Conservation (phyloP, 2,113 vertebrate species). For the Strix aluco region DNA sequence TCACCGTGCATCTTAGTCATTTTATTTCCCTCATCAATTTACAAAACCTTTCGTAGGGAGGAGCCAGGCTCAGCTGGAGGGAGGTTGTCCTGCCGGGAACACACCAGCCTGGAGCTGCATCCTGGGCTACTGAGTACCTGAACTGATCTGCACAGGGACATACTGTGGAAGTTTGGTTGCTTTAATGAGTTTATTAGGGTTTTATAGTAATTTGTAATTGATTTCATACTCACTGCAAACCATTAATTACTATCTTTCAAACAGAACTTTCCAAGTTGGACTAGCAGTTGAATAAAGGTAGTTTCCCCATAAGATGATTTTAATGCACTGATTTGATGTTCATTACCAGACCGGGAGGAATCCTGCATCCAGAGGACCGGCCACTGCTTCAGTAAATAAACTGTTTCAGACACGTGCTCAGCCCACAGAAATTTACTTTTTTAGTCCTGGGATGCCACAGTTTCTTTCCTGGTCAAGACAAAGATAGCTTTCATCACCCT, state of each 20-base stretch:
- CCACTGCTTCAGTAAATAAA: slow-evolving; percentile 11
- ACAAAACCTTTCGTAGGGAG: neutral
- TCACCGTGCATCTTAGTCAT: neutral
- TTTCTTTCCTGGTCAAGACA: neutral
- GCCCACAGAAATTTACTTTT: slow-evolving; percentile 34
- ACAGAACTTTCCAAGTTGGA: neutral
- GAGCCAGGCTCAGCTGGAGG: neutral
- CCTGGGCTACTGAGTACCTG: neutral
- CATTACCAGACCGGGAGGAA: neutral
- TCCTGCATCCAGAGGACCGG: neutral
- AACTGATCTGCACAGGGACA: neutral
- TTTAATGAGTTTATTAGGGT: neutral
- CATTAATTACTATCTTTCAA: neutral
- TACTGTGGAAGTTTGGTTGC: neutral
- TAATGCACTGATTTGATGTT: neutral
- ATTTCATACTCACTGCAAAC: neutral
- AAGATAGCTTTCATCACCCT: neutral
- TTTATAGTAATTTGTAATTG: neutral
- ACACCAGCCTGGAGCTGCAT: neutral
- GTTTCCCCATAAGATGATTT: neutral
- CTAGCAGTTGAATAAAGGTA: neutral
- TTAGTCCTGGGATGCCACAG: neutral
- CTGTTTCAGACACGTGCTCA: slow-evolving; percentile 11
- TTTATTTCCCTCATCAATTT: neutral
- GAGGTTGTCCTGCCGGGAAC: neutral